Evolutionary conservation across 1,140 invertebrate species (phyloP), one percentile per base, ranked within the genome.

Genomic region (Papilio polyxenes): DNA sequence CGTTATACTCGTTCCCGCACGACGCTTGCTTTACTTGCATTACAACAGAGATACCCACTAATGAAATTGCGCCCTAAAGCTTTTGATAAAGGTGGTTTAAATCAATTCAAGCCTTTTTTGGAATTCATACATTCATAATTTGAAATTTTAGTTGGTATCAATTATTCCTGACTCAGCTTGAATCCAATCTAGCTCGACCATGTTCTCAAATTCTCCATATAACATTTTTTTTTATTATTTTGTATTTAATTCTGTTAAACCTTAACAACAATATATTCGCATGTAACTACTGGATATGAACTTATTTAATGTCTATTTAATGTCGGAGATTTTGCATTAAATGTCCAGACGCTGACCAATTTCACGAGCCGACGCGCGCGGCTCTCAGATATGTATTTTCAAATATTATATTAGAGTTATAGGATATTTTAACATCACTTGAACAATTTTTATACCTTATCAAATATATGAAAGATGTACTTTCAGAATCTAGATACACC

Each of bases 341-440:
- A 65, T 82, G 69, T 37, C 78, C 75, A 79, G 84, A 86, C 86
- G 77, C 82, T 83, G 86, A 79, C 77, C 87, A 87, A 88, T 88
- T 88, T 88, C 87, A 87, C 84, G 86, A 83, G 56, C 83, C 87
- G 85, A 82, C 76, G 86, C 84, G 59, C 75, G 31, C 84, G 51
- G 81, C 62, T 62, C 56, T 20, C 9, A 51, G 20, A 20, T 9
- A 76, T 23, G 5, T 76, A 8, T 44, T n/a, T n/a, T 51, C 20
- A 51, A n/a, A 51, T 76, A 49, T 76, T 51, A 48, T 76, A 48
- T 51, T 76, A 51, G 13, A 49, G 3, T 76, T 20, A 31, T 31
- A 75, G 40, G 17, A 49, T 20, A 23, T 75, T 75, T 75, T 23
- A 20, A 49, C 37, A 31, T 37, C 5, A 31, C 4, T 10, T 15